phyloP scores from a whole-genome alignment of 2,113 vertebrate species.

The Suricata suricatta region DNA sequence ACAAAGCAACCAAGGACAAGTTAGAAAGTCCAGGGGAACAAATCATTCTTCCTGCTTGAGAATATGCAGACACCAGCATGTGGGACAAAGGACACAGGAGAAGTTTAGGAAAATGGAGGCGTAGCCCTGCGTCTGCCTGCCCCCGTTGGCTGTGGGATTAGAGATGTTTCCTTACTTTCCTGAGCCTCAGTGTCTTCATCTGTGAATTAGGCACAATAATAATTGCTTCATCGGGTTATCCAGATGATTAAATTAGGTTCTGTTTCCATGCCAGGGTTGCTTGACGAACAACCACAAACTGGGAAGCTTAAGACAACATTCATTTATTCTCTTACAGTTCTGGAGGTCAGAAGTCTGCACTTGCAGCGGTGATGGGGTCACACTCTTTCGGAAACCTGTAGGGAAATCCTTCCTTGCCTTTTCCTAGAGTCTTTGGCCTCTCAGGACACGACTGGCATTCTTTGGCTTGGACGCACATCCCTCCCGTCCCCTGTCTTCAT shows the following conservation, averaged over 20 bases:
- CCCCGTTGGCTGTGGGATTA: too few relatives aligned
- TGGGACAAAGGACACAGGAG: background rate
- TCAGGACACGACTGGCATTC: background rate
- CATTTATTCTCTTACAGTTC: background rate
- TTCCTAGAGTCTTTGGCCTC: background rate
- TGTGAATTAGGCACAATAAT: background rate
- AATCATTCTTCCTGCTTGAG: background rate
- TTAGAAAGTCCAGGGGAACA: background rate
- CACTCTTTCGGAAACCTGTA: background rate
- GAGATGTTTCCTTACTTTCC: background rate
- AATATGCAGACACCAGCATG: rapidly evolving
- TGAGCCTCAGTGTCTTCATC: background rate
- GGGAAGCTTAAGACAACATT: background rate
- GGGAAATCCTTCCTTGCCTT: background rate
- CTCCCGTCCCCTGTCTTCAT: rapidly evolving
- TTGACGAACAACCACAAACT: too few relatives aligned
- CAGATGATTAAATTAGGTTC: background rate
- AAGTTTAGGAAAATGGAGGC: too few relatives aligned
- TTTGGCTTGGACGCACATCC: rapidly evolving
- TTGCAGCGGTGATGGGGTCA: background rate
- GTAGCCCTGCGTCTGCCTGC: background rate
- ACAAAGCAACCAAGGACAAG: background rate
- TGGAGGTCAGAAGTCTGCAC: background rate
- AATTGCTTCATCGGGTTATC: background rate
- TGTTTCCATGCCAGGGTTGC: rapidly evolving